Base-by-base conservation (phyloP, 2,888 invertebrate species). In the Cosmopolites sordidus region DNA sequence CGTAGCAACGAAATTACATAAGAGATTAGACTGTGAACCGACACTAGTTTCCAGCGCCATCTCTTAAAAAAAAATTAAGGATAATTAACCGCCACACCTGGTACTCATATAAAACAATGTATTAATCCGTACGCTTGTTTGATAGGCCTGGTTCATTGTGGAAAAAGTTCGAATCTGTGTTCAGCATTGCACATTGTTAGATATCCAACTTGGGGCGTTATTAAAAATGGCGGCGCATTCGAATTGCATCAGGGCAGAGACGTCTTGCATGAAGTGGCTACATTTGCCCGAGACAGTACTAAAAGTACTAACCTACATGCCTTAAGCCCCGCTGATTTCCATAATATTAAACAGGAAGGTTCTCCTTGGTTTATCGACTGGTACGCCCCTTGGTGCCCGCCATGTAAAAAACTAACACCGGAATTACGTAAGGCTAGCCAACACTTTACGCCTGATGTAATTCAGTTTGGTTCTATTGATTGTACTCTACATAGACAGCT, bases 321-420 rank as follows among this genome's bases (percentile, higher is more conserved):
- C 1, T 69, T 87, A 11, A 82, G 83, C 0, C 78, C 79, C 0
- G 77, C 79, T 0, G 84, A 87, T 64, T 80, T 85, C 58, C 72
- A 75, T 1, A 75, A 78, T 51, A 79, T 83, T 58, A 64, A 80
- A 29, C 73, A 76, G 38, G 75, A 76, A 56, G 74, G 69, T 40
- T 62, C 64, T 45, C 71, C 74, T 1, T 86, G 85, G 84, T 81
- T 87, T 62, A 76, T 89, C 17, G 87, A 88, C 67, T 88, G 87
- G 78, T 87, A 83, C 70, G 84, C 87, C 1, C 87, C 87, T 63
- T 87, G 86, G 85, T 89, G 88, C 69, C 87, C 87, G 3, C 87
- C 87, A 0, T 89, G 88, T 65, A 78, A 84, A 73, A 76, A 78
- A 52, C 73, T 87, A 58, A 73, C 87, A 51, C 84, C 85, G 11